These are phyloP conservation scores for Scaptomyza montana DNA, from an alignment of 1,140 invertebrate genomes.

Conservation along the genomic window DNA sequence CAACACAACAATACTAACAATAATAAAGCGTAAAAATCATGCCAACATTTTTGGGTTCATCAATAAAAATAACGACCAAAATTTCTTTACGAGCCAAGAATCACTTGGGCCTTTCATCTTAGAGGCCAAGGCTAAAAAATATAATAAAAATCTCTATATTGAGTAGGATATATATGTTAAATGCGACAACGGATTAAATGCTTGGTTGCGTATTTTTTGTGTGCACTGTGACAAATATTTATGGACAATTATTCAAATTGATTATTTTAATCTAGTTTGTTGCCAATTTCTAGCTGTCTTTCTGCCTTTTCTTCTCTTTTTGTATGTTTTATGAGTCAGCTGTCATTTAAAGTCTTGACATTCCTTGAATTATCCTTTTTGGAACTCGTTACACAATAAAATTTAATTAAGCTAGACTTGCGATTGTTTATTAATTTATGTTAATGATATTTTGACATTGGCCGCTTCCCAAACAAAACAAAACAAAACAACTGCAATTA, in stretches of 20 bases:
- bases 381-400: slow-evolving; percentile 44
- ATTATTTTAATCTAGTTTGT: not conserved
- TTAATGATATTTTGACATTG: slow-evolving; percentile 73
- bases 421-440: slow-evolving; percentile 81
- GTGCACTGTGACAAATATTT: slow-evolving; percentile 52
- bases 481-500: slow-evolving; percentile 75
- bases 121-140: slow-evolving; percentile 36
- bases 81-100: slow-evolving; percentile 71
- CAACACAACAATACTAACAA: slow-evolving; percentile 16
- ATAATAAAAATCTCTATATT: slow-evolving; percentile 15
- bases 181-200: slow-evolving; percentile 74
- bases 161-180: slow-evolving; percentile 29
- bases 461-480: slow-evolving; percentile 47
- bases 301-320: not conserved
- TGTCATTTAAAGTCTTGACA: slow-evolving; percentile 7
- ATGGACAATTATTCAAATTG: slow-evolving; percentile 75
- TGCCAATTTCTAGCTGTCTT: slow-evolving; percentile 26
- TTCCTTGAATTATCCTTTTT: not conserved
- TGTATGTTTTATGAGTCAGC: slow-evolving; percentile 3
- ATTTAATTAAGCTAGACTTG: slow-evolving; percentile 76
- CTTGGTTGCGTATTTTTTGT: slow-evolving; percentile 66
- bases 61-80: slow-evolving; percentile 59
- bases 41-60: slow-evolving; percentile 53
- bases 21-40: slow-evolving; percentile 36
- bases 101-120: slow-evolving; percentile 49